Evolutionary conservation across 2,888 invertebrate species (phyloP).

Genomic region (Sinelater perroti): DNA sequence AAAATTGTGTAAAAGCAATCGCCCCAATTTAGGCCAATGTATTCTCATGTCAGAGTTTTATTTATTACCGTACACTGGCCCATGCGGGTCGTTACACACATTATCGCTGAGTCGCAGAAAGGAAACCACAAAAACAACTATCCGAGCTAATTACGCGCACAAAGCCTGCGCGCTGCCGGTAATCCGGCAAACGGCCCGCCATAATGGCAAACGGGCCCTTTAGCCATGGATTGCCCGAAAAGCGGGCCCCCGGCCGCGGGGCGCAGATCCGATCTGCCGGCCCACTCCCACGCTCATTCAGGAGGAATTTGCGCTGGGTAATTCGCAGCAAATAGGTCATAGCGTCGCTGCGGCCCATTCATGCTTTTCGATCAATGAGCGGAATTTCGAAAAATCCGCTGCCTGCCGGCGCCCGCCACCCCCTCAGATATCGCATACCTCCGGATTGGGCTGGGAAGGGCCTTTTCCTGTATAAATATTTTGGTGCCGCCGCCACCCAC

Average conservation of each 20-base stretch:
- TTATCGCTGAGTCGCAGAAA: constrained; percentile 32
- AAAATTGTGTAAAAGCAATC: constrained; percentile 39
- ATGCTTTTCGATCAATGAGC: constrained; percentile 23
- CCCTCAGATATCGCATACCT: too few species aligned
- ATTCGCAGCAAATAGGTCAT: constrained; percentile 25
- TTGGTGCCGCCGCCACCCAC: too few species aligned
- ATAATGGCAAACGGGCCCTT: constrained; percentile 37
- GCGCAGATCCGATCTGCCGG: constrained; percentile 40
- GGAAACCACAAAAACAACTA: constrained; percentile 36
- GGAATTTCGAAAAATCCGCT: constrained; percentile 21
- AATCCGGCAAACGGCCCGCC: background rate
- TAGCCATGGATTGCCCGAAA: constrained; percentile 37
- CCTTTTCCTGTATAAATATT: too few species aligned
- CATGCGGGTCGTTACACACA: constrained; percentile 36
- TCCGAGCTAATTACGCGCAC: constrained; percentile 30
- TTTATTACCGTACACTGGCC: constrained; percentile 38
- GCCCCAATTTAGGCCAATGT: constrained; percentile 34
- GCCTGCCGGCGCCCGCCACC: too few species aligned
- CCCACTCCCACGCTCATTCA: constrained; percentile 41
- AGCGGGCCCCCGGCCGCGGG: constrained; percentile 36
- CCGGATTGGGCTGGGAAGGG: too few species aligned
- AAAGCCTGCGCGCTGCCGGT: constrained; percentile 25
- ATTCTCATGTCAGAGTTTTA: constrained; percentile 39
- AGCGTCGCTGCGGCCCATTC: constrained; percentile 23
- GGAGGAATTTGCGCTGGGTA: constrained; percentile 38